Base-by-base conservation (phyloP, 2,113 vertebrate species). In the pig (Sus scrofa) region DNA sequence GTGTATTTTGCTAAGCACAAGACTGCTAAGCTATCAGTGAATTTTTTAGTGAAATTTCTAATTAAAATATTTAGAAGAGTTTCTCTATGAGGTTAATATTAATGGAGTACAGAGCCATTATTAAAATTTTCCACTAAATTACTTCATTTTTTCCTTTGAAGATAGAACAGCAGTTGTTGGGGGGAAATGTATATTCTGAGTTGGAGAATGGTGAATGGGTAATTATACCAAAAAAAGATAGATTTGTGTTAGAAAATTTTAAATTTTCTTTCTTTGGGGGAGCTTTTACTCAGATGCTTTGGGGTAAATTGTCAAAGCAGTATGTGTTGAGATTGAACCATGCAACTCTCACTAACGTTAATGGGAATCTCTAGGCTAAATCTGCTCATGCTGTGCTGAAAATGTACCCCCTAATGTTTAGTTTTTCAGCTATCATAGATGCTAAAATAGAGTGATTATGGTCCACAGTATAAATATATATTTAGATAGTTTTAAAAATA, bases 401-500 rank as follows among this genome's bases (percentile, higher is more conserved):
- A 97, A 97, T 95, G 60, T 85, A 94, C 95, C 96, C 83, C 95
- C 88, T 93, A 77, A 18, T 44, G 96, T 91, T 96, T 82, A 67
- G 85, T 96, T 98, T 94, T 90, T 91, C 1, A 0, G 63, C 91
- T 95, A 96, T 88, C 86, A 58, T 52, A 78, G 86, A 93, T 81
- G 26, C 63, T 96, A 96, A 96, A 94, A 56, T 85, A 81, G 92
- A 95, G 65, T 96, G 95, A 85, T 91, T 96, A 68, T 52, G 37
- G 65, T 39, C 39, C 52, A 75, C 7, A 39, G n/a, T 95, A 93
- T 85, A 97, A 88, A 94, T 78, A 82, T 85, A 94, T 91, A 79
- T 67, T 97, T 84, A 81, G 87, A 83, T 34, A 81, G 78, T 96
- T 98, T 95, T 60, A 95, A 97, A 97, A 95, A 75, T 95, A 81